Conservation (phyloP, 2,888 invertebrate species). For the Agrilus biguttatus region DNA sequence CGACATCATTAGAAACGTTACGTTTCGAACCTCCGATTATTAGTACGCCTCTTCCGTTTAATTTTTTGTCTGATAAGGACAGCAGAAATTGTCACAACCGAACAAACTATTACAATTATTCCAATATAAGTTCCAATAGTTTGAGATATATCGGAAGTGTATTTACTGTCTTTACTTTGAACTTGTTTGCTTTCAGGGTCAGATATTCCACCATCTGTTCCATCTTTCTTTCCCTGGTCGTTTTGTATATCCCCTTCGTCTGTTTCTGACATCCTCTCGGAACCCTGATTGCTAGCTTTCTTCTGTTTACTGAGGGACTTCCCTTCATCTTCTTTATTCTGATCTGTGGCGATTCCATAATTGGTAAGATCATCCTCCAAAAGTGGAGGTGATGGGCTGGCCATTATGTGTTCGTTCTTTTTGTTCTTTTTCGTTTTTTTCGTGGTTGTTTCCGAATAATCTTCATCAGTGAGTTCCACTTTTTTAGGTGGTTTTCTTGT, state of each 20-base stretch:
- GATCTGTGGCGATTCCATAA: no score
- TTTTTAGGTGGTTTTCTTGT: constrained; percentile 5
- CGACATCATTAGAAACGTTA: neutral
- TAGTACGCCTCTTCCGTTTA: constrained; percentile 8
- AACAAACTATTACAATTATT: constrained; percentile 1
- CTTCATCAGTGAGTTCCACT: no score
- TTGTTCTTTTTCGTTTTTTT: neutral
- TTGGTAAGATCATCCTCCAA: no score
- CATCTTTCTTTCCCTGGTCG: no score
- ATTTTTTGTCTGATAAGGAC: constrained; percentile 6
- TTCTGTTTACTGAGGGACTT: no score
- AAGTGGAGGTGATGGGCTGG: no score
- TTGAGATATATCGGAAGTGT: neutral
- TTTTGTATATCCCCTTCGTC: no score
- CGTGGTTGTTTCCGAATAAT: neutral
- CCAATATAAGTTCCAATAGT: neutral
- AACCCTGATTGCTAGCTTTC: no score
- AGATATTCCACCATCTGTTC: no score
- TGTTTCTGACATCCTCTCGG: no score
- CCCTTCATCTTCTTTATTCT: no score
- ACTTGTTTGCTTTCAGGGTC: neutral
- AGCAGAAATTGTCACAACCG: constrained; percentile 2
- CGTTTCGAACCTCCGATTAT: constrained; percentile 13
- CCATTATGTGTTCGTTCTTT: no score
- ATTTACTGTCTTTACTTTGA: neutral